Base-by-base conservation (phyloP, 2,113 vertebrate species). In the Cebidichthys violaceus region DNA sequence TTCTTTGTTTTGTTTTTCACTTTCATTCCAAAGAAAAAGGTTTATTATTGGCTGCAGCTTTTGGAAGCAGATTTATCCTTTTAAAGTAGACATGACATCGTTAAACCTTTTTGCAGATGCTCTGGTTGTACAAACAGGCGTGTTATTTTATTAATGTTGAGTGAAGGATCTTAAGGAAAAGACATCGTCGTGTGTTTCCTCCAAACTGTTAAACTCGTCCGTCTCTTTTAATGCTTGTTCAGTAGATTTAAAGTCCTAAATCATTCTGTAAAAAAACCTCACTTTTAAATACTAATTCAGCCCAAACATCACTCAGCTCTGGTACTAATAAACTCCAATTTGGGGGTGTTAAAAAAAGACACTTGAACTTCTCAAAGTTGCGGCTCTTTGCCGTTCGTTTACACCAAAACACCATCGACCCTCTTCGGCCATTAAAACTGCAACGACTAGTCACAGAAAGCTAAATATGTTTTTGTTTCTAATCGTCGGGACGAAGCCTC, bases 311-410 rank as follows among this genome's bases (percentile, higher is more conserved):
- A 10, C 78, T 88, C 75, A 70, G 77, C 81, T 70, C 76, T 45
- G 74, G 59, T 69, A 86, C 80, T 43, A 10, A 61, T 31, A 24
- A 31, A 17, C 29, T 55, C 43, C 22, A 43, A 45, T 45, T 4
- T 33, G 0, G 8, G 22, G 18, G 2, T 17, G 15, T 33, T 33
- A 33, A 6, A 69, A 18, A 50, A 50, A 18, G 9, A 81, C 75
- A 79, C 80, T 83, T 83, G 54, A 86, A 75, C 57, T 77, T 78
- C 72, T 47, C 59, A 65, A 74, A 86, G 81, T 59, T 54, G 57
- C 70, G 73, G 43, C 67, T 65, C 9, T 81, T 73, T 57, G 47
- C 50, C 33, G 5, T 70, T 79, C 68, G 84, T 87, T 90, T 88
- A 90, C 86, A 82, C 82, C 10, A 13, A 41, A 62, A 81, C 61